phyloP scores from a whole-genome alignment of 2,888 invertebrate species.

The Patella pellucida region DNA sequence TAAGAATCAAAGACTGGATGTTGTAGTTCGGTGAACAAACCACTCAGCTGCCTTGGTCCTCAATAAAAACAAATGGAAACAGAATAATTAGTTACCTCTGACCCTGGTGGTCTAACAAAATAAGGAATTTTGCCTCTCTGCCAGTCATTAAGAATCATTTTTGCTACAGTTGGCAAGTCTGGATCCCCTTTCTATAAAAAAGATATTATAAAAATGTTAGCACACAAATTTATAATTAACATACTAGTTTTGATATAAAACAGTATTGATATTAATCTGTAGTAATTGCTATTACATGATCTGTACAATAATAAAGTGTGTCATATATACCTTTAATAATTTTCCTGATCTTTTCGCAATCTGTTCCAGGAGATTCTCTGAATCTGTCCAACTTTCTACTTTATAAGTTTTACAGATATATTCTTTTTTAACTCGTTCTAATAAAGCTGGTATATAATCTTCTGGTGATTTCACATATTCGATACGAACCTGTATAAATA shows the following conservation, averaged over 20 bases:
- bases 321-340: constrained; percentile 79
- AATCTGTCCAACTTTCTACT: constrained; percentile 80
- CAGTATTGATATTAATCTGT: background rate
- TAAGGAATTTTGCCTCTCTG: constrained; percentile 97
- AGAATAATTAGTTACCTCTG: constrained; percentile 40
- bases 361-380: constrained; percentile 91
- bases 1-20: too few relatives aligned
- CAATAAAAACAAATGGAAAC: background rate
- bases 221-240: background rate
- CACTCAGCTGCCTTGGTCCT: background rate
- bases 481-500: constrained; percentile 79
- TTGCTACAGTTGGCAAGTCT: constrained; percentile 87
- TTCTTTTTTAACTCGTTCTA: constrained; percentile 89
- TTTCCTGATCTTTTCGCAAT: constrained; percentile 89
- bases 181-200: constrained; percentile 88
- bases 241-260: background rate
- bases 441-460: constrained; percentile 89
- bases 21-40: background rate
- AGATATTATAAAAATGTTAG: background rate
- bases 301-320: background rate
- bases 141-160: constrained; percentile 98
- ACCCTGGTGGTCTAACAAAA: constrained; percentile 85
- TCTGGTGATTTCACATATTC: constrained; percentile 94
- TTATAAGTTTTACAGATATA: constrained; percentile 93
- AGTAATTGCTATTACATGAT: background rate